These are phyloP conservation scores for Propithecus perrieri DNA, from an alignment of 2,797 vertebrate species.

Conservation along the genomic window DNA sequence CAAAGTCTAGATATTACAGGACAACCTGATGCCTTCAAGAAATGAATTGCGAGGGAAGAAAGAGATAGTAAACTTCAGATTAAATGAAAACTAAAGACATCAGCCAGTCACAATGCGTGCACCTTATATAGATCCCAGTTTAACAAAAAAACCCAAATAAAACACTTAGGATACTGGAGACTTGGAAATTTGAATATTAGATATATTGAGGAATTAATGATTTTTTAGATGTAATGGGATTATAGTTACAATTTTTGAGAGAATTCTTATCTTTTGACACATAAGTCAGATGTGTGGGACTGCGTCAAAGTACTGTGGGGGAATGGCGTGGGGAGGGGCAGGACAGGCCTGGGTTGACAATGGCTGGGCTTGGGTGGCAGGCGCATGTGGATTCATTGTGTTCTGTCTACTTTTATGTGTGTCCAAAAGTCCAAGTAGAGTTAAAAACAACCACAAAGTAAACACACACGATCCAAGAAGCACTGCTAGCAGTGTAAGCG, in stretches of 20 bases:
- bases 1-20: background rate
- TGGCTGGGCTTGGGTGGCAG: background rate
- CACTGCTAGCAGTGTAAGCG: accelerated
- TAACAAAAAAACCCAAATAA: background rate
- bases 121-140: background rate
- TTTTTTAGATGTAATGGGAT: background rate
- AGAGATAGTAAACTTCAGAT: background rate
- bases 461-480: background rate
- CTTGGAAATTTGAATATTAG: background rate
- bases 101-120: background rate
- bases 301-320: background rate
- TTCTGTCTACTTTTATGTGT: background rate
- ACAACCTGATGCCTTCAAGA: too few relatives aligned
- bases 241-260: background rate
- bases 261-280: background rate
- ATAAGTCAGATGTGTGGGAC: background rate
- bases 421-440: background rate
- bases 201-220: background rate
- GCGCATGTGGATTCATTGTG: background rate
- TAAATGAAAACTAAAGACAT: background rate
- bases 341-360: background rate
- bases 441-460: background rate
- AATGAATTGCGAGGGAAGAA: background rate
- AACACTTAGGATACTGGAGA: too few relatives aligned
- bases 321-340: background rate